Percentiles rank a stretch among this genome's conserved stretches.
Evolutionary conservation across 2,113 vertebrate species (phyloP).

Genomic region (Seriola rivoliana): DNA sequence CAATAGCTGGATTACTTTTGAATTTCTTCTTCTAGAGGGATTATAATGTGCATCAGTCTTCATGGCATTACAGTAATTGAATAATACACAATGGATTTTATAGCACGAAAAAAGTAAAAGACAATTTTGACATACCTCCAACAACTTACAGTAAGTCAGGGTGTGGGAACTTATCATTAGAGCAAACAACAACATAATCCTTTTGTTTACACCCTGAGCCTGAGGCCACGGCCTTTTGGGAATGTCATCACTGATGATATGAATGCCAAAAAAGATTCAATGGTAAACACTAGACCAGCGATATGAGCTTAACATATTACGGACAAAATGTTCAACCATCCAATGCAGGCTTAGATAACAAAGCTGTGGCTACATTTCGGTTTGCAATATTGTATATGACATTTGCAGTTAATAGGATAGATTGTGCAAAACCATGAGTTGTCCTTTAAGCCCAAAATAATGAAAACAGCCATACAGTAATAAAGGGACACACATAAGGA

Average conservation of each 20-base stretch:
- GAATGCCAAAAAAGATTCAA: not conserved
- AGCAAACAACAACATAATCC: slow-evolving; percentile 43
- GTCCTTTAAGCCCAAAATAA: too few species aligned
- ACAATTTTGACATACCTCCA: not conserved
- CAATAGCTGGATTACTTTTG: not conserved
- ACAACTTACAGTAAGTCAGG: not conserved
- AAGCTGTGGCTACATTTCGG: not conserved
- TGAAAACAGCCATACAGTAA: too few species aligned
- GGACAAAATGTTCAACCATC: not conserved
- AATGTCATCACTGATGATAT: slow-evolving; percentile 21
- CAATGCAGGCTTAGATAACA: not conserved
- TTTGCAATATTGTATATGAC: not conserved
- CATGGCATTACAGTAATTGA: not conserved
- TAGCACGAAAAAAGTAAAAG: not conserved
- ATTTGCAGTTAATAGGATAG: not conserved
- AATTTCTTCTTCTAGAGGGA: not conserved
- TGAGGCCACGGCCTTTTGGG: not conserved
- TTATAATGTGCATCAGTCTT: too few species aligned
- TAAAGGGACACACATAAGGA: not conserved
- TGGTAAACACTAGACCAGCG: not conserved
- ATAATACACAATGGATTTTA: not conserved
- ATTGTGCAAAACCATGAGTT: not conserved
- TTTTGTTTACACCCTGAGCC: slow-evolving; percentile 20
- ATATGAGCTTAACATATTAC: not conserved
- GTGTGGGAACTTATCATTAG: slow-evolving; percentile 44